Evolutionary conservation across 2,888 invertebrate genomes (phyloP).

Genomic region (Teleogryllus oceanicus): DNA sequence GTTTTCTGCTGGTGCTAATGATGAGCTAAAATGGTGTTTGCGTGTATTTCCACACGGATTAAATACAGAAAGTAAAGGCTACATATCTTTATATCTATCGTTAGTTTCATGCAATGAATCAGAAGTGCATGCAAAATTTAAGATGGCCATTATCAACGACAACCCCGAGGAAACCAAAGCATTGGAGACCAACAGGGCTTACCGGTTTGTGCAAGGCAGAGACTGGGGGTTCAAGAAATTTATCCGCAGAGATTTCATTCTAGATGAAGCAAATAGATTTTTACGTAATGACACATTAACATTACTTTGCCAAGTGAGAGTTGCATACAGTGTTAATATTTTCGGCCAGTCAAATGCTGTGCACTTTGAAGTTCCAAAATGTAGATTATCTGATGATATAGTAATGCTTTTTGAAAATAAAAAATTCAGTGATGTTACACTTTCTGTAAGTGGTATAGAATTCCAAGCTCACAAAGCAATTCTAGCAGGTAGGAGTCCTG

Average conservation of each 20-base stretch:
- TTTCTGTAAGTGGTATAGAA: constrained; percentile 85
- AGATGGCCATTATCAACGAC: constrained; percentile 99
- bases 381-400: constrained; percentile 89
- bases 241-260: constrained; percentile 94
- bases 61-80: constrained; percentile 99
- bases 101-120: constrained; percentile 99
- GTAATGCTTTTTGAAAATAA: constrained; percentile 64
- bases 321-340: constrained; percentile 98
- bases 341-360: constrained; percentile 98
- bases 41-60: constrained; percentile 89
- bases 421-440: constrained; percentile 95
- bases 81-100: constrained; percentile 95
- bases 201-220: constrained; percentile 99
- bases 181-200: constrained; percentile 93
- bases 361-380: constrained; percentile 96
- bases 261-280: constrained; percentile 98
- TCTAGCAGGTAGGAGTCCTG: constrained; percentile 94
- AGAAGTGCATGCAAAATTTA: constrained; percentile 99
- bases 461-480: constrained; percentile 97
- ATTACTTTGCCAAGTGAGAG: constrained; percentile 97
- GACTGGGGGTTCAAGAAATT: constrained; percentile 99
- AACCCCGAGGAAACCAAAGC: constrained; percentile 99
- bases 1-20: constrained; percentile 98
- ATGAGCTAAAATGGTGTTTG: constrained; percentile 62
- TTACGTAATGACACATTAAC: constrained; percentile 98